Evolutionary conservation across 37 sponge, comb jelly and placozoan species (phyloP).

Genomic region (Axinella damicornis): DNA sequence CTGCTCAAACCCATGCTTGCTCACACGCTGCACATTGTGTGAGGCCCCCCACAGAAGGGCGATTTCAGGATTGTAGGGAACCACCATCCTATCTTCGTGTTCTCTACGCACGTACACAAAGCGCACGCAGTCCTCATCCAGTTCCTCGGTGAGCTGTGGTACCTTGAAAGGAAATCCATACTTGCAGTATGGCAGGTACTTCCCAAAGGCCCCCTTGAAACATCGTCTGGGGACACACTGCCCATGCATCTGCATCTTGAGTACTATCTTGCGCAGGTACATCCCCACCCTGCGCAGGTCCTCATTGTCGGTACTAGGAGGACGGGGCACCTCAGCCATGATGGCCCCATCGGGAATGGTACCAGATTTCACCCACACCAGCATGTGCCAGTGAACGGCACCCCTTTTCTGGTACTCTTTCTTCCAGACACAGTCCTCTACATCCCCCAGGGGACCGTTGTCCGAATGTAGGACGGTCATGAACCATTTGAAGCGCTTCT

Average conservation of each 20-base stretch:
- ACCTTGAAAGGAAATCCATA: too few species aligned
- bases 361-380: conserved; percentile 12
- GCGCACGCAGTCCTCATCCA: conserved; percentile 8
- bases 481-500: too few species aligned
- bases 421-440: conserved; percentile 20
- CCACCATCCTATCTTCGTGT: conserved; percentile 8
- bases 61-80: too few species aligned
- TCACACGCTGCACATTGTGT: too few species aligned
- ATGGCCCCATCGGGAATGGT: neutral
- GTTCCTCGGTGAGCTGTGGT: conserved; percentile 1
- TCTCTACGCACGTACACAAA: neutral
- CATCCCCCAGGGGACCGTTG: too few species aligned
- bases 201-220: neutral
- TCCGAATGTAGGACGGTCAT: neutral
- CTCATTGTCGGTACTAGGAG: too few species aligned
- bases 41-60: too few species aligned
- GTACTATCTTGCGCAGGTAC: too few species aligned
- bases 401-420: conserved; percentile 32
- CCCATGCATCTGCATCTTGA: neutral
- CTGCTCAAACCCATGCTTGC: too few species aligned
- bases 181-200: neutral
- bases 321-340: neutral
- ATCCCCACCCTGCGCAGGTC: too few species aligned
- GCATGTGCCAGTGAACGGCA: too few species aligned
- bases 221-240: neutral